Evolutionary conservation across 2,797 vertebrate species (phyloP), one percentile per base, ranked within the genome.

Genomic region (Paguma larvata): DNA sequence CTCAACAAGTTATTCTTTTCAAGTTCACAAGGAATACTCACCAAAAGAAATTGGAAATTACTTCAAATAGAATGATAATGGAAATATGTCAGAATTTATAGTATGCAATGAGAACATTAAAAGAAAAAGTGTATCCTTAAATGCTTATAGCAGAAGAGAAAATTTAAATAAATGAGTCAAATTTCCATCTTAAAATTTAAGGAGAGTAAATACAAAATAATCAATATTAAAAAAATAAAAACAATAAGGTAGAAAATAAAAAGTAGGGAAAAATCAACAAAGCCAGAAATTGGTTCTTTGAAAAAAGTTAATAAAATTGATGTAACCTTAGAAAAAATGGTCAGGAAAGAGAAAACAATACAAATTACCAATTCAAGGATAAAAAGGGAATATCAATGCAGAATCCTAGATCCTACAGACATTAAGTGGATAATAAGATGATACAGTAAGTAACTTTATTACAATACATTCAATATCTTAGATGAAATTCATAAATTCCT

Each of bases 281-380:
- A 83, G 21, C 15, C 56, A 83, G n/a, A 53, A n/a, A 38, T 67
- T 92, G 34, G 7, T 65, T 65, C 27, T 83, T 72, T 82, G 77
- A 89, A 41, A 83, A 83, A 79, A 30, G 23, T n/a, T 67, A 67
- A 21, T 86, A 41, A 63, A 79, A 72, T 48, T 68, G 23, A n/a
- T 48, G 72, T 51, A 73, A n/a, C 14, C 53, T 88, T 94, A 89
- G 46, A 65, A 83, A 75, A 21, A 53, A 63, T 82, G 14, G 79
- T 88, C 67, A 94, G 65, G n/a, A 94, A 70, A 38, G 75, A 62
- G 62, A 88, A 41, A 85, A 79, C 80, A 80, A 59, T 44, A 23
- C 84, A 87, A n/a, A 93, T 41, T 62, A 38, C n/a, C 38, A 63
- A 32, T 51, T 65, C 27, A 83, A 65, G 44, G 79, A 73, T 83